A percentile compares a stretch with the other conserved stretches of the same genome.
phyloP scores from a whole-genome alignment of 2,113 vertebrate genomes.

The Vidua macroura region DNA sequence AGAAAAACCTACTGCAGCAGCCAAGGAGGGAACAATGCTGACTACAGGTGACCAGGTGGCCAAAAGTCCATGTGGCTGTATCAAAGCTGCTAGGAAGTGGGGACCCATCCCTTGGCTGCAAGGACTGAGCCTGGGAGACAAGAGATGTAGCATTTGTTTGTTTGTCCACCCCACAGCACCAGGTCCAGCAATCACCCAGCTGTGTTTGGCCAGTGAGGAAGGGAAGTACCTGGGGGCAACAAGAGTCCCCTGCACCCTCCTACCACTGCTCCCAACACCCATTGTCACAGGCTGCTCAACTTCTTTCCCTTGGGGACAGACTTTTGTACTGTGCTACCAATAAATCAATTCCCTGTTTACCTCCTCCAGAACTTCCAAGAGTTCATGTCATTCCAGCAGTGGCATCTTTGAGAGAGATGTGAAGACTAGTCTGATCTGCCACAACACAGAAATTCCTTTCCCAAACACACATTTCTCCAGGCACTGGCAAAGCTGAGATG shows the following conservation, averaged over 20 bases:
- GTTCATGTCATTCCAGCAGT: background rate
- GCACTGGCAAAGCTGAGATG: constrained; percentile 74
- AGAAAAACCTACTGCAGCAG: constrained; percentile 20
- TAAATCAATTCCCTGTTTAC: background rate
- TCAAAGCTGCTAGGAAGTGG: background rate
- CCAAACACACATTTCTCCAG: constrained; percentile 71
- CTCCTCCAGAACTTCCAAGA: constrained; percentile 43
- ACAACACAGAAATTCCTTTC: background rate
- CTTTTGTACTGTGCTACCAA: background rate
- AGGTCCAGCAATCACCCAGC: constrained; percentile 78
- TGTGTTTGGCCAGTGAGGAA: constrained; percentile 74
- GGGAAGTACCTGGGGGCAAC: background rate
- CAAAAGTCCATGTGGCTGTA: constrained; percentile 53
- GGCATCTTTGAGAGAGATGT: background rate
- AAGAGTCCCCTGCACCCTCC: background rate
- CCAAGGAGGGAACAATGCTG: constrained; percentile 64
- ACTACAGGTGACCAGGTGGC: constrained; percentile 65
- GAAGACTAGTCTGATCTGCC: constrained; percentile 26
- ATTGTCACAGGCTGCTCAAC: background rate
- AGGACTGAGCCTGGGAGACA: constrained; percentile 69
- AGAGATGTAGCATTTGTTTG: constrained; percentile 82
- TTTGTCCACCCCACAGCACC: constrained; percentile 62
- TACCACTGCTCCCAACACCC: background rate
- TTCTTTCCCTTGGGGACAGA: background rate
- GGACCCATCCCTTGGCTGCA: constrained; percentile 65